Evolutionary conservation across 2,888 invertebrate genomes (phyloP), one percentile per base, ranked within the genome.

Genomic region (Dynastes hyllus): DNA sequence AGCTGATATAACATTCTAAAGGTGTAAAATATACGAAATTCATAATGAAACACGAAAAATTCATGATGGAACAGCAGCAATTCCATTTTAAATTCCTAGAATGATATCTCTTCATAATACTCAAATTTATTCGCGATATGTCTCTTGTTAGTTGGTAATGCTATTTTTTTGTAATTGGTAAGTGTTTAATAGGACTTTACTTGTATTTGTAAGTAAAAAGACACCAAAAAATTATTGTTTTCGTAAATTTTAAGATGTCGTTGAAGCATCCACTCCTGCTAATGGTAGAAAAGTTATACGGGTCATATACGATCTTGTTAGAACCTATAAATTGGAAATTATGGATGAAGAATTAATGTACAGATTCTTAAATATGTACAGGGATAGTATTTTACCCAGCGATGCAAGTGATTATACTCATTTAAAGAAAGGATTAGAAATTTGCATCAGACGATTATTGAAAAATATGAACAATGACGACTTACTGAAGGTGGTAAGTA

Each of bases 401-500:
- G 80, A 82, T 70, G 50, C 85, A 69, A 84, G 83, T 32, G 73
- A 84, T 4, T 81, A 83, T 4, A 84, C 84, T 1, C 90, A 90
- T 75, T 83, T 92, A 76, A 88, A 88, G 53, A 91, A 89, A 81
- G 91, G 92, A 1, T 88, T 92, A 6, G 92, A 92, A 83, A 89
- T 91, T 0, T 92, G 92, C 81, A 83, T 93, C 1, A 88, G 90
- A 45, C 88, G 91, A 27, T 89, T 91, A 11, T 90, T 92, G 16
- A 89, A 90, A 69, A 90, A 91, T 81, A 88, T 91, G 13, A 84
- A 88, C 3, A 91, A 91, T 75, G 83, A 87, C 2, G 89, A 91
- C 82, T 86, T 92, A 13, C 84, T 92, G 32, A 85, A 88, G 11
- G 88, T 92, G 78, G 87, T 88, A 84, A 83, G 82, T 81, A 16